Conservation (phyloP, 37 sponge, comb jelly and placozoan species). For the Crambe crambe region DNA sequence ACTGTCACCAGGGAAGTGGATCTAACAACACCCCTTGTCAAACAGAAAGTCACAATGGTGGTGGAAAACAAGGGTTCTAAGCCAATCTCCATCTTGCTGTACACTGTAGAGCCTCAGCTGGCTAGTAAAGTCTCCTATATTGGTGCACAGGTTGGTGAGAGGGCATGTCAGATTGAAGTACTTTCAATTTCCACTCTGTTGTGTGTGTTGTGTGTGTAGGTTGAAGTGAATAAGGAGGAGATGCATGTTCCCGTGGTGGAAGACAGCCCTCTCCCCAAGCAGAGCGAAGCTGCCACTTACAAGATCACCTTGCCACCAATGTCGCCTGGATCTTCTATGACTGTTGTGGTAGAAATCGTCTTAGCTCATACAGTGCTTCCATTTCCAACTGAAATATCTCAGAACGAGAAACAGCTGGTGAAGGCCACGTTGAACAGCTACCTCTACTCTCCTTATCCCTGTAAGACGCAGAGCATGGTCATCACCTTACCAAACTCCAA, state of each 20-base stretch:
- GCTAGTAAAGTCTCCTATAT: conserved; percentile 49
- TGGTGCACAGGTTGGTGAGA: conserved; percentile 37
- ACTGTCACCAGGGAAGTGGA: conserved; percentile 38
- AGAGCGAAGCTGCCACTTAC: conserved; percentile 11
- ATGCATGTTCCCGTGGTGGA: not conserved
- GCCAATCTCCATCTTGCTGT: conserved; percentile 3
- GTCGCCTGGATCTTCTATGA: conserved; percentile 27
- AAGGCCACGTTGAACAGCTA: conserved; percentile 76
- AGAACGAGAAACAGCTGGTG: conserved; percentile 88
- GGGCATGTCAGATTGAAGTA: not conserved
- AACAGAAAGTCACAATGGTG: conserved; percentile 27
- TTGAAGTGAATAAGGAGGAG: not conserved
- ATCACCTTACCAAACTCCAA: conserved; percentile 65
- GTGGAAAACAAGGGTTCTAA: conserved; percentile 32
- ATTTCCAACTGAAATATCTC: conserved; percentile 76
- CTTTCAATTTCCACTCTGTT: not conserved
- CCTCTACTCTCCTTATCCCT: conserved; percentile 74
- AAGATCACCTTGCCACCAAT: conserved; percentile 59
- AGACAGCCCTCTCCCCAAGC: not conserved
- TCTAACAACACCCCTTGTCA: conserved; percentile 40
- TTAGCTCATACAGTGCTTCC: conserved; percentile 66
- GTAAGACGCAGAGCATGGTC: conserved; percentile 63
- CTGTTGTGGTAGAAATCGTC: conserved; percentile 58
- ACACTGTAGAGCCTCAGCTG: conserved; percentile 21
- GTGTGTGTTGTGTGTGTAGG: not conserved